These are phyloP conservation scores for Baryphthengus martii DNA, from an alignment of 2,113 vertebrate species.

Conservation along the genomic window DNA sequence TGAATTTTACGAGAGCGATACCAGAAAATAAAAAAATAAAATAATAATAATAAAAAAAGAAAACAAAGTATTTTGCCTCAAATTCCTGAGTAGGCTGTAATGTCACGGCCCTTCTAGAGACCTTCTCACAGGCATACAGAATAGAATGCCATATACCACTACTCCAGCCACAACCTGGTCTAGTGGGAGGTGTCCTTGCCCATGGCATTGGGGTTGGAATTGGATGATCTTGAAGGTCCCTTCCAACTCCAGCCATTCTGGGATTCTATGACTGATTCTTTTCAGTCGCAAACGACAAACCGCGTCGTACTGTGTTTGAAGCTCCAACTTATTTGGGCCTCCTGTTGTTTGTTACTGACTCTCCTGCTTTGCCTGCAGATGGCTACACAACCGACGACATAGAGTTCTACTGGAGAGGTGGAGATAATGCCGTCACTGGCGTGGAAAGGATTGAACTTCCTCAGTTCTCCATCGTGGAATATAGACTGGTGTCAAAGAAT, in stretches of 20 bases:
- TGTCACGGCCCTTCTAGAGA: not conserved
- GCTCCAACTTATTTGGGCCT: not conserved
- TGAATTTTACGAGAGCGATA: not conserved
- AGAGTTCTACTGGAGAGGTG: conserved; percentile 97
- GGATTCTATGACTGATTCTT: too few relatives aligned
- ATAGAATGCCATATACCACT: not conserved
- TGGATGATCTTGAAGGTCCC: too few relatives aligned
- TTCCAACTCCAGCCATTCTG: too few relatives aligned
- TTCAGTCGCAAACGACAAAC: not conserved
- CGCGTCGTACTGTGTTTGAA: not conserved
- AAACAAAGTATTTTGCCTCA: not conserved
- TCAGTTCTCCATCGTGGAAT: conserved; percentile 96
- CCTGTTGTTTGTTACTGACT: not conserved
- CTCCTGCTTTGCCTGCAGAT: conserved; percentile 75
- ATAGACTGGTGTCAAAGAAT: conserved; percentile 94
- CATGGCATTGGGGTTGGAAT: too few relatives aligned
- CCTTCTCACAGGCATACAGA: not conserved
- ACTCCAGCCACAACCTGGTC: too few relatives aligned
- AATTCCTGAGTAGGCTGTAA: not conserved
- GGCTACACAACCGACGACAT: conserved; percentile 98
- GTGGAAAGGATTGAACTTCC: conserved; percentile 95
- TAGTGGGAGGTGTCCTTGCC: too few relatives aligned
- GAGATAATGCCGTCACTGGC: conserved; percentile 89
- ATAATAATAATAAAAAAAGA: not conserved
- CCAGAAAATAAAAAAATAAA: not conserved